Base-by-base conservation (phyloP, 2,113 vertebrate genomes). In the Tragelaphus buxtoni region DNA sequence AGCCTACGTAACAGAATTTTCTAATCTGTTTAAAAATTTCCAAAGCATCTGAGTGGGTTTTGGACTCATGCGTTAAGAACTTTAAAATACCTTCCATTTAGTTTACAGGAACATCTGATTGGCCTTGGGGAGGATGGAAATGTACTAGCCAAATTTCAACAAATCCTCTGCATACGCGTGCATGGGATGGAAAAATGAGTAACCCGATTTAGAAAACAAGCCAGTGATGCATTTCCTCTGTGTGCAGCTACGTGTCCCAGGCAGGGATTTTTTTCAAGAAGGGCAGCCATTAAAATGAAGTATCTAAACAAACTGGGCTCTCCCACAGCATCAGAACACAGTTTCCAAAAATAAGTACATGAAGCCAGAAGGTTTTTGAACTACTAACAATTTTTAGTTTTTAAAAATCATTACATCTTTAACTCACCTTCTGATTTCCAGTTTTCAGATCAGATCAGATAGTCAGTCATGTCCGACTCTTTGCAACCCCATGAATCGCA, bases 1-100 rank as follows among this genome's bases (percentile, higher is more conserved):
- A 96, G 35, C 47, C 91, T 77, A 86, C n/a, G 0, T 74, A 84
- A 88, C 49, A 90, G 65, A 76, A 94, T 95, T 84, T 96, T 81
- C 90, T 96, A 91, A 92, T 88, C 77, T 90, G 83, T 53, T 96
- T 49, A 96, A 91, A 94, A 79, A 56, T 65, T 91, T 84, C 96
- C 84, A 96, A 90, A 77, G 45, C 85, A 55, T 60, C 3, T 92
- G 42, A 61, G 42, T 77, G 32, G 39, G 22, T 93, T 95, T 69
- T 56, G 79, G 74, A 80, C 26, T 82, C 85, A 1, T 18, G 16
- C 10, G 28, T 82, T 72, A 84, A 79, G 81, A 89, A 96, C 55
- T 90, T 94, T 65, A 81, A 96, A 95, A 69, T 39, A 69, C 85
- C 51, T 91, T 94, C 86, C 53, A 63, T 35, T 74, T 55, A 30